Base-by-base conservation (phyloP, 1,140 invertebrate genomes). In the Drusus annulatus region DNA sequence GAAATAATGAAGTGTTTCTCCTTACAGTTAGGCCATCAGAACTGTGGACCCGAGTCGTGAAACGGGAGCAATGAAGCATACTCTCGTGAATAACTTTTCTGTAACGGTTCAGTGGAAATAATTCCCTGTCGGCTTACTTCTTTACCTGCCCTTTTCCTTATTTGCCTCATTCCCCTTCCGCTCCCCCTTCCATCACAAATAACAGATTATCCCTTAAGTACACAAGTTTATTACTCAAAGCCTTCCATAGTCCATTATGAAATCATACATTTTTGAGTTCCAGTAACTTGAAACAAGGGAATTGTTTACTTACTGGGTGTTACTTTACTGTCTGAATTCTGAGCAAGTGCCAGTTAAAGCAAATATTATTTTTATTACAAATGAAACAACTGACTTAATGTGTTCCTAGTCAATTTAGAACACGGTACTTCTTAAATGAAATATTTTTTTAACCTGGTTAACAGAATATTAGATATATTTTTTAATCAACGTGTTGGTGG, bases 171-270 rank as follows among this genome's bases (percentile, higher is more conserved):
- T 60, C 17, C 7, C 23, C 58, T 21, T 60, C 58, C 2, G 21
- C 21, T 0, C 58, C 25, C 19, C 19, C 23, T 60, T 17, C 21
- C 54, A 19, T 10, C 62, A 13, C 23, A 65, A 21, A 25, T 21
- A 17, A n/a, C 62, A 50, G 68, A 71, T 71, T 71, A 71, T 71
- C 68, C 68, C 25, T 71, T 71, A 71, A 71, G 68, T 71, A 71
- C 68, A 52, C 68, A 51, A 51, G 50, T 71, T 71, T 71, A 71
- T 71, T 71, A 71, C 68, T 17, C 19, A 71, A 71, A 52, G 19
- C 50, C 68, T 71, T 51, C 17, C 13, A 71, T 13, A 51, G 50
- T 71, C 68, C 68, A 71, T 71, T 71, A 71, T 51, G 17, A 28
- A 65, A 54, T 71, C 68, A 71, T 71, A 71, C 68, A 71, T 71